Base-by-base conservation (phyloP, 1,140 invertebrate genomes). In the Drosophila murphyi region DNA sequence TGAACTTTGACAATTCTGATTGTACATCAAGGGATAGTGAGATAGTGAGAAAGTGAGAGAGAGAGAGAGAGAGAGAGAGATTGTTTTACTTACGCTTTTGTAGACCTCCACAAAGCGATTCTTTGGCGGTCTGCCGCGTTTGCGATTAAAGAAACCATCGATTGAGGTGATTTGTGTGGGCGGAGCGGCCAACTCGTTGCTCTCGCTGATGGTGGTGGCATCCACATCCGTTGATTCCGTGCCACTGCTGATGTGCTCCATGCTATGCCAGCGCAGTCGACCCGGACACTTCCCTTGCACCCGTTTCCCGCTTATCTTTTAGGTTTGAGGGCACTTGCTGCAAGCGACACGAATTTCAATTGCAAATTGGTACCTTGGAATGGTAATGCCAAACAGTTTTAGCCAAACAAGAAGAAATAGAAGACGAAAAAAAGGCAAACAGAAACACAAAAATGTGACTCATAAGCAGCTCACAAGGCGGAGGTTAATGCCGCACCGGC, bases 101-200 rank as follows among this genome's bases (percentile, higher is more conserved):
- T 96, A 97, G 57, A 97, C 96, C 94, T 98, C 97, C 54, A 98
- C 97, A 10, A 98, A 95, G 3, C 97, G 94, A 92, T 98, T 98
- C 93, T 98, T 98, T 8, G 97, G 97, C 20, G 97, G 97, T 60
- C 97, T 94, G 65, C 97, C 97, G 34, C 97, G 94, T 88, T 98
- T 98, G 70, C 97, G 94, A 92, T 97, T 96, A 90, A 98, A 98
- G 56, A 92, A 91, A 2, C 91, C 91, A 64, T 92, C 91, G 37
- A 92, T 92, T 43, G 91, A 91, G 51, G 91, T 92, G 43, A 92
- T 92, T 72, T 92, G 91, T 6, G 90, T 85, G 61, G 78, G 37
- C 37, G 61, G 80, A 56, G 51, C 32, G 32, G 35, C 35, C 3
- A 31, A 47, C 32, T 81, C 82, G 20, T 51, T 55, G 41, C 43